Evolutionary conservation across 2,888 invertebrate genomes (phyloP).

Genomic region (Biston stratarius): DNA sequence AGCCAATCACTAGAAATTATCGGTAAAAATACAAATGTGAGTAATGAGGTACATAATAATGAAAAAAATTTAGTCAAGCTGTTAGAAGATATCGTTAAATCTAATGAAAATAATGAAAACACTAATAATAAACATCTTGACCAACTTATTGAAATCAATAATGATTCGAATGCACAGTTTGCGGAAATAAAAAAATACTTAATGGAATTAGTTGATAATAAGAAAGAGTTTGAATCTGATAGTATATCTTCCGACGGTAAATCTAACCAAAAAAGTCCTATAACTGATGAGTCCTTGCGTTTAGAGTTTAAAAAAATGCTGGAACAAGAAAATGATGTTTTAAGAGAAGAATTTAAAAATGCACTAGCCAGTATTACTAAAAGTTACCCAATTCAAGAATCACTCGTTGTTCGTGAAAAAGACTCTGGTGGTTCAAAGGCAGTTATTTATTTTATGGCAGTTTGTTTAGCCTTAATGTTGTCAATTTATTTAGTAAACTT

Average conservation of each 20-base stretch:
- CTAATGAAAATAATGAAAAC: slow-evolving; percentile 29
- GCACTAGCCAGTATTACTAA: slow-evolving; percentile 21
- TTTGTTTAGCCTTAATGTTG: slow-evolving; percentile 32
- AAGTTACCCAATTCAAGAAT: slow-evolving; percentile 8
- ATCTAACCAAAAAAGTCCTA: not conserved
- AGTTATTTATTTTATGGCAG: slow-evolving; percentile 40
- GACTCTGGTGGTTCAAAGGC: slow-evolving; percentile 10
- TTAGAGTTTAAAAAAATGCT: slow-evolving; percentile 38
- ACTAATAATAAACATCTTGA: slow-evolving; percentile 18
- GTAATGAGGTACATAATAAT: slow-evolving; percentile 18
- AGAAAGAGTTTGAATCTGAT: slow-evolving; percentile 5
- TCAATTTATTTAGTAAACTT: slow-evolving; percentile 31
- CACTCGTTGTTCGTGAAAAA: slow-evolving; percentile 16
- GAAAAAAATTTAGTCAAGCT: slow-evolving; percentile 19
- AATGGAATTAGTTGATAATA: slow-evolving; percentile 10
- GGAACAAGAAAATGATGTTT: slow-evolving; percentile 35
- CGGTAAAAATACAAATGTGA: slow-evolving; percentile 24
- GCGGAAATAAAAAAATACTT: slow-evolving; percentile 26
- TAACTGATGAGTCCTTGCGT: slow-evolving; percentile 26
- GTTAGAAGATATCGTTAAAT: slow-evolving; percentile 26
- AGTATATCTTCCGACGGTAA: not conserved
- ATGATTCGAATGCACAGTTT: slow-evolving; percentile 25
- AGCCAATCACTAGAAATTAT: slow-evolving; percentile 25
- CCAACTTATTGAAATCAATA: slow-evolving; percentile 26
- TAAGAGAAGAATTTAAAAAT: slow-evolving; percentile 35